phyloP scores from a whole-genome alignment of 2,113 vertebrate species.

The Chionomys nivalis region DNA sequence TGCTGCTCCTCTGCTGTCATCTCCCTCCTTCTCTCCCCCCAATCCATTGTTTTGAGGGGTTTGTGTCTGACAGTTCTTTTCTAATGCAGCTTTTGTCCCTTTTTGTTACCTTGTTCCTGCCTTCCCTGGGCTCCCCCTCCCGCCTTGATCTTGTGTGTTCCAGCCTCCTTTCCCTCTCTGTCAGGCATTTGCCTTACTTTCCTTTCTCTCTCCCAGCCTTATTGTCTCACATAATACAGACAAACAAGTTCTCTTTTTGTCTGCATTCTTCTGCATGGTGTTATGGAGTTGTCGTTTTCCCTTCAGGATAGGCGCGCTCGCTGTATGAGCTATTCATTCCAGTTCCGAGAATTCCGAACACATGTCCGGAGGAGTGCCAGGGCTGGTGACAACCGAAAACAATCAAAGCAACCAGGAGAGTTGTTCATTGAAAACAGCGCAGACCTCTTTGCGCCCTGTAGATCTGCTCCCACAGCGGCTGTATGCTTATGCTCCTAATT shows the following conservation, averaged over 20 bases:
- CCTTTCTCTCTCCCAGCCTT: constrained; percentile 57
- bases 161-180: constrained; percentile 57
- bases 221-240: constrained; percentile 65
- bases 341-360: constrained; percentile 50
- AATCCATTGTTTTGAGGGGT: constrained; percentile 74
- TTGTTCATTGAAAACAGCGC: neutral
- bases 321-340: constrained; percentile 27
- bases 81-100: constrained; percentile 66
- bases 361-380: constrained; percentile 41
- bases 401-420: neutral
- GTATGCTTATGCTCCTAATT: neutral
- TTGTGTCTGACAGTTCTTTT: constrained; percentile 78
- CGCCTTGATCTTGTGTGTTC: constrained; percentile 60
- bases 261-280: constrained; percentile 51
- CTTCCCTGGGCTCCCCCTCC: neutral
- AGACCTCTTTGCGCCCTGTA: neutral
- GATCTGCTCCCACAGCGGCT: neutral
- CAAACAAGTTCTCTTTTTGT: constrained; percentile 70
- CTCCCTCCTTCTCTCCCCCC: constrained; percentile 34
- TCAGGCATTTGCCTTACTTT: constrained; percentile 48
- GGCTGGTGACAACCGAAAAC: neutral
- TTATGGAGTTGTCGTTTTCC: constrained; percentile 64
- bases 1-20: constrained; percentile 74
- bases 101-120: constrained; percentile 72
- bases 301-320: constrained; percentile 51